Base-by-base conservation (phyloP, 1,140 invertebrate genomes). In the Araneus ventricosus region DNA sequence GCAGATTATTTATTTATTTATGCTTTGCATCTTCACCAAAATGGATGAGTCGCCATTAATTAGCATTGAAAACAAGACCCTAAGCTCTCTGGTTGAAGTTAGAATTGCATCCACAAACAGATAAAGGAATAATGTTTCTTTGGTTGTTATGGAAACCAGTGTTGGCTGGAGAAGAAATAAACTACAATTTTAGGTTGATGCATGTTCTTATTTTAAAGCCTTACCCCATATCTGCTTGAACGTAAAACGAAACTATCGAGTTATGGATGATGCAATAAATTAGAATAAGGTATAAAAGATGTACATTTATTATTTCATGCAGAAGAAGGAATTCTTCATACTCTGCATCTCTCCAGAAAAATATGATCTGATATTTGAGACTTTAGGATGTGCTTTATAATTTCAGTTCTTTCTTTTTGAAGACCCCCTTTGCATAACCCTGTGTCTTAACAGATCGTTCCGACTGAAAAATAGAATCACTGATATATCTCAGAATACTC, bases 1-100 rank as follows among this genome's bases (percentile, higher is more conserved):
- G n/a, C 70, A 37, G 70, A 75, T 75, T 75, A 75, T 75, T 34
- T 20, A 75, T 75, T 75, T 75, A 75, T 75, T 34, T 20, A 75
- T 75, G 70, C 14, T 75, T 75, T 75, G 27, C 30, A 8, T 22
- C 70, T 3, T 20, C 70, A 17, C 3, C 34, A 75, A 84, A 27
- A 30, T 7, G 22, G 27, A n/a, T 27, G 39, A 52, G 80, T 52
- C 80, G 2, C 24, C 80, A 84, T 84, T 84, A 84, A 84, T 84
- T 84, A 52, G 80, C 80, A 84, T 45, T 14, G n/a, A 27, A 84
- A 84, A 84, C 41, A 39, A 39, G 45, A 84, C 34, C 34, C 30
- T 17, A 6, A n/a, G 0, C 20, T 75, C 20, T 75, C 34, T 5
- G 2, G 27, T 20, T 34, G 30, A 37, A 37, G 70, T 30, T 52